phyloP scores from a whole-genome alignment of 2,797 vertebrate genomes.

The Acanthurus lineatus region DNA sequence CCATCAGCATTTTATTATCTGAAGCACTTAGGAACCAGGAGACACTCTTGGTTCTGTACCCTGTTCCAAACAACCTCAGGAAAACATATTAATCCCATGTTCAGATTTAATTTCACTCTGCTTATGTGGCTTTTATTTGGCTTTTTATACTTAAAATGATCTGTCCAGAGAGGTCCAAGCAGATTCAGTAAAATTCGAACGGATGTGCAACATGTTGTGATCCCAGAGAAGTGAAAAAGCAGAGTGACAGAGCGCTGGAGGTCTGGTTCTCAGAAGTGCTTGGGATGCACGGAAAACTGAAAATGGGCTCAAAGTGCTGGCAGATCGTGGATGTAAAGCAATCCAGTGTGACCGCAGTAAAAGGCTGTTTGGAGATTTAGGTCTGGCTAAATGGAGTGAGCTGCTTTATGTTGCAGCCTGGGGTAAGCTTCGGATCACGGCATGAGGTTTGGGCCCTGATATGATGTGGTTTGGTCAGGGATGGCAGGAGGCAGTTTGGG shows the following conservation, averaged over 20 bases:
- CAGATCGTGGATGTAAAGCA: slow-evolving; percentile 58
- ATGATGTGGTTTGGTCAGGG: slow-evolving; percentile 78
- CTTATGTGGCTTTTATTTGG: slow-evolving; percentile 39
- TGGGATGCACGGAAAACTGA: slow-evolving; percentile 58
- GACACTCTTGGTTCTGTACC: slow-evolving; percentile 26
- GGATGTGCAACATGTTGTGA: slow-evolving; percentile 54
- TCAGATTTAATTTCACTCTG: slow-evolving; percentile 39
- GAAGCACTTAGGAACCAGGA: slow-evolving; percentile 18
- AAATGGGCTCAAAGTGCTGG: slow-evolving; percentile 58
- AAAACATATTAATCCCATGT: slow-evolving; percentile 36
- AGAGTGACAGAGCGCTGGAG: slow-evolving; percentile 49
- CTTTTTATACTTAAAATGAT: slow-evolving; percentile 30
- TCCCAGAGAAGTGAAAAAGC: slow-evolving; percentile 52
- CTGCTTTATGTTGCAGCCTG: slow-evolving; percentile 70
- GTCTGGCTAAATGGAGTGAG: slow-evolving; percentile 71
- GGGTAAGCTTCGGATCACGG: slow-evolving; percentile 80
- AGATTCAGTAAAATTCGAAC: slow-evolving; percentile 42
- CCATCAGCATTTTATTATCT: slow-evolving; percentile 51
- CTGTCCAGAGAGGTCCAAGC: slow-evolving; percentile 23
- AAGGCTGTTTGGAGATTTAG: slow-evolving; percentile 73
- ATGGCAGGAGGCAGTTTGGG: slow-evolving; percentile 58
- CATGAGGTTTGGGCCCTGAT: slow-evolving; percentile 77
- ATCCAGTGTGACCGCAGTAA: slow-evolving; percentile 71
- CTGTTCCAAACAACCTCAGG: slow-evolving; percentile 21
- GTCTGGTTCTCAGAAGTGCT: slow-evolving; percentile 50